phyloP scores from a whole-genome alignment of 2,797 vertebrate species.

The Echeneis naucrates region DNA sequence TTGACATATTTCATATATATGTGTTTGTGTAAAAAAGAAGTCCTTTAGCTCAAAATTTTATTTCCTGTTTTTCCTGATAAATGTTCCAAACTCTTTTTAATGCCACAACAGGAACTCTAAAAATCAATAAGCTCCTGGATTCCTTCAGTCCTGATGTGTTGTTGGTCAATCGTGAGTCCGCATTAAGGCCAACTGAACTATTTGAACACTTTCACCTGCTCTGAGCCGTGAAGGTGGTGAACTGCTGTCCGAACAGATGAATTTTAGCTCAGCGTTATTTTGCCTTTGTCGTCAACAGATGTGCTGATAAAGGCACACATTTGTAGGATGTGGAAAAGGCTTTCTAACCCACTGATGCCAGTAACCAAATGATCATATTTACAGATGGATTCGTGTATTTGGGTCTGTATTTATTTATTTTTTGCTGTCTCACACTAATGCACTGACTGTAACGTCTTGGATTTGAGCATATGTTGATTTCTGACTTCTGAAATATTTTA shows the following conservation, averaged over 20 bases:
- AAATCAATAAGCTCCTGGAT: constrained; percentile 48
- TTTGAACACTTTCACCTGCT: too few species aligned
- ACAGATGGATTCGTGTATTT: constrained; percentile 26
- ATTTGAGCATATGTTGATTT: constrained; percentile 32
- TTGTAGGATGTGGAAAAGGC: constrained; percentile 35
- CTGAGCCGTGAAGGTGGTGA: too few species aligned
- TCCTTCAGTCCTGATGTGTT: constrained; percentile 11
- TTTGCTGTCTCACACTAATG: constrained; percentile 23
- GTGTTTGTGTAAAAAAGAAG: too few species aligned
- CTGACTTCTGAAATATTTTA: not conserved
- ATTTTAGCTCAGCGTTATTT: constrained; percentile 75
- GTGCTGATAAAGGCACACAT: too few species aligned
- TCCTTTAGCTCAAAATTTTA: not conserved
- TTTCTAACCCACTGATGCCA: constrained; percentile 37
- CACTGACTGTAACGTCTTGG: constrained; percentile 24
- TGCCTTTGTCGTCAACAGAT: too few species aligned
- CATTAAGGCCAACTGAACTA: constrained; percentile 38
- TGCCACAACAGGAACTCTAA: not conserved
- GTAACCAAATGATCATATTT: constrained; percentile 40
- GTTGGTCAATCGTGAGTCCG: too few species aligned
- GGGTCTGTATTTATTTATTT: not conserved
- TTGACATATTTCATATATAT: too few species aligned
- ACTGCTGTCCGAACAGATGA: constrained; percentile 49
- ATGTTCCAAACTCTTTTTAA: not conserved
- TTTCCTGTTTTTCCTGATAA: not conserved